A percentile compares a stretch with the other conserved stretches of the same genome.
These are phyloP conservation scores for human (Homo sapiens) DNA, from an alignment of 2,113 vertebrate genomes.

Conservation along the genomic window DNA sequence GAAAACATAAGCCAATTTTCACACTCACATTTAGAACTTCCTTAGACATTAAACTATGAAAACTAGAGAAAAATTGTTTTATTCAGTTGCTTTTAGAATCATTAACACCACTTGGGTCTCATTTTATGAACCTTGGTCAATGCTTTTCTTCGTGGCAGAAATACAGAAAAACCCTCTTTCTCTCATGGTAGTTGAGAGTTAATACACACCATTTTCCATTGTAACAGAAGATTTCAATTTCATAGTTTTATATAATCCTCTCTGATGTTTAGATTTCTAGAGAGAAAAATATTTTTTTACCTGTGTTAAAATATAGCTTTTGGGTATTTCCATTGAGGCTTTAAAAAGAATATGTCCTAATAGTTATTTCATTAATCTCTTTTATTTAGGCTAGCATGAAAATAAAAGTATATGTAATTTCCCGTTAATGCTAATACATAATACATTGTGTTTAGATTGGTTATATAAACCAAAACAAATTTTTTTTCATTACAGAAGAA, in stretches of 20 bases:
- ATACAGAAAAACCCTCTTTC: background rate
- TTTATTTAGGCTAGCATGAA: constrained; percentile 50
- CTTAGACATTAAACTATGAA: background rate
- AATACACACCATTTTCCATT: background rate
- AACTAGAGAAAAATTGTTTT: background rate
- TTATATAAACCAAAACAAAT: constrained; percentile 1
- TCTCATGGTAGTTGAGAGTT: background rate
- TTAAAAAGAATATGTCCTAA: background rate
- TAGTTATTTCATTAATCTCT: constrained; percentile 47
- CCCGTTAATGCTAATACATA: constrained; percentile 26
- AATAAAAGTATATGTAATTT: constrained; percentile 43
- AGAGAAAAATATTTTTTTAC: constrained; percentile 48
- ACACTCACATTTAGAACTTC: background rate
- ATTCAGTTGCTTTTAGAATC: background rate
- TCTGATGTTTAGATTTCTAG: background rate
- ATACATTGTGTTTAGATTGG: constrained; percentile 26
- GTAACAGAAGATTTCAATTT: background rate
- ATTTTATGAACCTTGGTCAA: background rate
- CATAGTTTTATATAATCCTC: constrained; percentile 9
- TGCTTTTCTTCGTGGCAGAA: background rate
- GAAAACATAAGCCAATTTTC: background rate
- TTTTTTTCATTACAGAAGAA: constrained; percentile 48
- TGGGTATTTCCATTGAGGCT: background rate
- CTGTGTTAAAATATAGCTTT: constrained; percentile 12
- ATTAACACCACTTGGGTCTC: background rate